Evolutionary conservation across 2,888 invertebrate genomes (phyloP).

Genomic region (Luffia ferchaultella): DNA sequence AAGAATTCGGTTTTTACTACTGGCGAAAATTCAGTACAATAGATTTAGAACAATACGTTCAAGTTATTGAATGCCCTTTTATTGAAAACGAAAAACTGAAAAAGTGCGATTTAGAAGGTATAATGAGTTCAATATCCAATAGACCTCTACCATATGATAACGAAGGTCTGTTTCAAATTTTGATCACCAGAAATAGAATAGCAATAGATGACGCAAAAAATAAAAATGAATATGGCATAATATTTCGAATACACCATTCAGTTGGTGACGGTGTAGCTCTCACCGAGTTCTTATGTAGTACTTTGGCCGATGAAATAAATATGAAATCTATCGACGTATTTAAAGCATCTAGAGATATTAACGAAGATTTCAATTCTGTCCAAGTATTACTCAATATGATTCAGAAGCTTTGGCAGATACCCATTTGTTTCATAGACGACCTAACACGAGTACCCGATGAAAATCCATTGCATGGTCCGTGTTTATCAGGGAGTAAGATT

Average conservation of each 20-base stretch:
- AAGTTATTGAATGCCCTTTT: conserved; percentile 31
- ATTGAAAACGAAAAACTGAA: conserved; percentile 22
- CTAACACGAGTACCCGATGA: conserved; percentile 34
- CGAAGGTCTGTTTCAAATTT: conserved; percentile 56
- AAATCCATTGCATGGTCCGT: conserved; percentile 47
- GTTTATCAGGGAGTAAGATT: conserved; percentile 43
- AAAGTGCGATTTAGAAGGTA: conserved; percentile 31
- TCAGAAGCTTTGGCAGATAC: conserved; percentile 24
- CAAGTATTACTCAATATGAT: conserved; percentile 24
- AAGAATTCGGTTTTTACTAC: conserved; percentile 57
- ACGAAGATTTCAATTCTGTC: conserved; percentile 14
- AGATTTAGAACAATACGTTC: conserved; percentile 45
- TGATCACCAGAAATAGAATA: conserved; percentile 35
- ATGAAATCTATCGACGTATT: conserved; percentile 19
- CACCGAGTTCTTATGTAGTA: conserved; percentile 47
- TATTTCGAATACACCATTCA: conserved; percentile 63
- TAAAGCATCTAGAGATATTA: conserved; percentile 14
- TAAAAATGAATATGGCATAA: conserved; percentile 35
- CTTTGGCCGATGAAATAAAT: conserved; percentile 39
- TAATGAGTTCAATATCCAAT: conserved; percentile 40
- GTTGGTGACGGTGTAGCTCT: conserved; percentile 62
- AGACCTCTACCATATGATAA: conserved; percentile 46
- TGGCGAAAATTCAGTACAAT: conserved; percentile 43
- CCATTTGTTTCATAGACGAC: conserved; percentile 28
- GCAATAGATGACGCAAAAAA: conserved; percentile 18